Percentiles rank a stretch among this genome's conserved stretches.
These are phyloP conservation scores for Camponotus fellah DNA, from an alignment of 2,888 invertebrate genomes.

Conservation along the genomic window DNA sequence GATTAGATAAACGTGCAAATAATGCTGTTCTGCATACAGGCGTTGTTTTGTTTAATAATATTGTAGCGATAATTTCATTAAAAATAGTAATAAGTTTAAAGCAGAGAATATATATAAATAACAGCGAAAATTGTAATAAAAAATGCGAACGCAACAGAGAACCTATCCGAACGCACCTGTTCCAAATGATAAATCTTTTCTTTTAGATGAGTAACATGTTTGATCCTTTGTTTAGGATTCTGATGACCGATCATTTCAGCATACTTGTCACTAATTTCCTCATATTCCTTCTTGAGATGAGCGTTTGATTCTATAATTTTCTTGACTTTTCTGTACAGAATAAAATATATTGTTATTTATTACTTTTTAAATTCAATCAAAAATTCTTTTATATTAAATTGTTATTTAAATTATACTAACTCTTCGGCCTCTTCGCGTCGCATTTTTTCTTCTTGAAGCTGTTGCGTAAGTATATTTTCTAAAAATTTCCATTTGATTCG, in stretches of 20 bases:
- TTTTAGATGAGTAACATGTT: conserved; percentile 87
- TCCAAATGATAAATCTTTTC: conserved; percentile 85
- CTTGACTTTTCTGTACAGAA: conserved; percentile 74
- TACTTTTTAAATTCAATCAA: conserved; percentile 1
- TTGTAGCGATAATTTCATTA: not conserved
- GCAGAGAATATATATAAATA: not conserved
- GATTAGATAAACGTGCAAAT: not conserved
- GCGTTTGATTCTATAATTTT: conserved; percentile 81
- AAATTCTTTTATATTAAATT: not conserved
- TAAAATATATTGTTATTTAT: conserved; percentile 28
- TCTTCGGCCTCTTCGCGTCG: conserved; percentile 71
- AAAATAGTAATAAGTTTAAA: conserved; percentile 67
- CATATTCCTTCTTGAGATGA: conserved; percentile 86
- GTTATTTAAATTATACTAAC: conserved; percentile 65
- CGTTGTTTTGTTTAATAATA: conserved; percentile 43
- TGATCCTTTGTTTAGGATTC: conserved; percentile 89
- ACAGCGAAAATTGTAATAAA: conserved; percentile 70
- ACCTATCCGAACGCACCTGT: conserved; percentile 85
- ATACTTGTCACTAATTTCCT: conserved; percentile 87
- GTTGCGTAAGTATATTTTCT: conserved; percentile 62
- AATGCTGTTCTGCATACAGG: conserved; percentile 6
- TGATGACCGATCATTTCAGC: conserved; percentile 89
- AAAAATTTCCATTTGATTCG: conserved; percentile 61
- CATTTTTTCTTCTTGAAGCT: conserved; percentile 70
- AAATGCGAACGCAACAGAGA: conserved; percentile 59